Evolutionary conservation across 2,797 vertebrate genomes (phyloP).

Genomic region (Rallus crepitans): DNA sequence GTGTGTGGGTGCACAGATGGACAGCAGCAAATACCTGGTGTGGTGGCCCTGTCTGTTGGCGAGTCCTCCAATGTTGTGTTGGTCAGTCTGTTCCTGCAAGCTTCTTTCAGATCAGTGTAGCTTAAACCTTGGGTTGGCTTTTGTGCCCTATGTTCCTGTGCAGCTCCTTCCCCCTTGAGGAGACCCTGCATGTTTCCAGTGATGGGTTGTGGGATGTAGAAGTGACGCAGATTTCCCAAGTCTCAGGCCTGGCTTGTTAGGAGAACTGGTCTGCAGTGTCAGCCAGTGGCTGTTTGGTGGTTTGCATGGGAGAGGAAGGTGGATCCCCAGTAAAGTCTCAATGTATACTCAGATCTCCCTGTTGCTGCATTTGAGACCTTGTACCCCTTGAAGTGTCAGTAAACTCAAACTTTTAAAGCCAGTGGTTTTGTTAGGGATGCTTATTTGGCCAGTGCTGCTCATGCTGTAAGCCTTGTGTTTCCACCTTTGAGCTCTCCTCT

Average conservation of each 20-base stretch:
- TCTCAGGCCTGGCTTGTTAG: background rate
- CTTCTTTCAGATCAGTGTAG: background rate
- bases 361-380: rapidly evolving
- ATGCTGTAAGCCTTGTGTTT: background rate
- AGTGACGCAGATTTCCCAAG: background rate
- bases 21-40: background rate
- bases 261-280: background rate
- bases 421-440: background rate
- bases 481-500: background rate
- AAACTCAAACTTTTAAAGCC: background rate
- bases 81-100: background rate
- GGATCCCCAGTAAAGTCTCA: background rate
- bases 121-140: background rate
- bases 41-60: background rate
- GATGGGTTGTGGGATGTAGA: background rate
- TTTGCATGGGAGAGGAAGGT: background rate
- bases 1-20: rapidly evolving
- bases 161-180: background rate
- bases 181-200: background rate
- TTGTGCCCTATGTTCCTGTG: background rate
- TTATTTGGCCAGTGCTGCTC: background rate
- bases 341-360: background rate
- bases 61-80: background rate
- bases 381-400: background rate
- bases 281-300: background rate